Evolutionary conservation across 2,113 vertebrate species (phyloP), one percentile per base, ranked within the genome.

Genomic region (Symphodus melops): DNA sequence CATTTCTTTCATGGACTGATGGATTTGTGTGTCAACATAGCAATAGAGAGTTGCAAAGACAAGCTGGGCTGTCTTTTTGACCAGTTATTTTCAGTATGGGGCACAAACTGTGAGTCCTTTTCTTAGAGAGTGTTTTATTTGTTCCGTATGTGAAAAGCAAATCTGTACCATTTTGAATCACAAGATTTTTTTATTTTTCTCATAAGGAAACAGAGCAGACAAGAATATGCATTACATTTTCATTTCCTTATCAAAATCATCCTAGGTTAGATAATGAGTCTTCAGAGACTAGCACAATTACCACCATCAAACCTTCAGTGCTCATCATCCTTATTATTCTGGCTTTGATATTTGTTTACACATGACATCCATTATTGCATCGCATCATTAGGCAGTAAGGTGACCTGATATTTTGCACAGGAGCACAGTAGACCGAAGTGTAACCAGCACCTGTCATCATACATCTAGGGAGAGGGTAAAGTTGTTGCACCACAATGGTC

Each of bases 21-120:
- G 61, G 53, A 71, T 70, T 44, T 46, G 44, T 28, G 61, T 79
- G 62, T 79, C 63, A 60, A 41, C 56, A 46, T 9, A 9, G 37
- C 8, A 57, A 53, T n/a, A 20, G 23, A 72, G 62, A 55, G 67
- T 17, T 65, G 49, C 51, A 42, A 37, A 80, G 54, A 79, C 72
- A 74, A 64, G 67, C 54, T 66, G 56, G 25, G 48, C 56, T 67
- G 80, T 77, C 61, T 67, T 44, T 49, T 51, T 75, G 68, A 72
- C 36, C 56, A 44, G 65, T 78, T 51, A 36, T 57, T 82, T 67
- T 59, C 52, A 54, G 23, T 33, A 48, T 25, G 55, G 16, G 54
- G 42, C 53, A 10, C 6, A 1, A 7, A 23, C 13, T 25, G 16
- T 28, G 56, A 19, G n/a, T 16, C 19, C 19, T 49, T 52, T 53